Evolutionary conservation across 2,888 invertebrate genomes (phyloP).

Genomic region (Xestia sexstrigata): DNA sequence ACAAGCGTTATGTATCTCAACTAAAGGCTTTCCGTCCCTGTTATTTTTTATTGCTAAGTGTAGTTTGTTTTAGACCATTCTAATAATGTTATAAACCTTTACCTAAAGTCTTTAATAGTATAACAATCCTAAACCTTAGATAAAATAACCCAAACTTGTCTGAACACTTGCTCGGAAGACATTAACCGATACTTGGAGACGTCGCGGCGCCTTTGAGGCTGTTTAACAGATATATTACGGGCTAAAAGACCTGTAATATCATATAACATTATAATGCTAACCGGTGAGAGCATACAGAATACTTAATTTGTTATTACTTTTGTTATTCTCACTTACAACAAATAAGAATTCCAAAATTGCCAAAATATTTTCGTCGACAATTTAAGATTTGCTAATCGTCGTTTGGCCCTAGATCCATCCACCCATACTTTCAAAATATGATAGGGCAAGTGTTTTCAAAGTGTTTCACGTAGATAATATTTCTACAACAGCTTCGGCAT

Average conservation of each 20-base stretch:
- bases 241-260: background rate
- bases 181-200: slow-evolving; percentile 37
- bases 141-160: slow-evolving; percentile 19
- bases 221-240: slow-evolving; percentile 18
- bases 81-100: background rate
- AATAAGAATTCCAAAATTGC: background rate
- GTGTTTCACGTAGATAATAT: background rate
- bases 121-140: background rate
- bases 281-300: background rate
- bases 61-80: background rate
- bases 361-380: background rate
- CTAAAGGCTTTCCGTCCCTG: background rate
- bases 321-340: background rate
- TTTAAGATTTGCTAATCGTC: background rate
- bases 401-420: too few species aligned
- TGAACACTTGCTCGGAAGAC: slow-evolving; percentile 36
- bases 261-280: background rate
- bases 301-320: background rate
- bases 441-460: background rate
- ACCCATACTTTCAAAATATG: background rate
- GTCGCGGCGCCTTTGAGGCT: slow-evolving; percentile 16
- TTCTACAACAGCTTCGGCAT: background rate
- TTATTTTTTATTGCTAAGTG: background rate
- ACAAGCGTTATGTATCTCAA: background rate
- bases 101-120: background rate